Conservation (phyloP, 1,140 invertebrate genomes). For the Lasioglossum albipes region DNA sequence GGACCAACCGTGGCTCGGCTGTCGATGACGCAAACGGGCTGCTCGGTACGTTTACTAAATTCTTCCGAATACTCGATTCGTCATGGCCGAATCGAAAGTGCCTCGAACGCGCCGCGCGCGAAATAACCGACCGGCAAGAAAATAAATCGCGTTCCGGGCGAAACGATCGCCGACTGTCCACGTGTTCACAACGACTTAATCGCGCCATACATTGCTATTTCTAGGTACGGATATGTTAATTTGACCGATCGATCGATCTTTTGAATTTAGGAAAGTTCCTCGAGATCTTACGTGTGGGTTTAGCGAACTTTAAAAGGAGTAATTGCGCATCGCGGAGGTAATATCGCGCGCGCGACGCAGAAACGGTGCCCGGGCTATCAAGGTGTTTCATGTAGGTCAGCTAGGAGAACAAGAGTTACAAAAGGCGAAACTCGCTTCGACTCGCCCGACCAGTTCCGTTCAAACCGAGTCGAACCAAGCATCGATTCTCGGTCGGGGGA, state of each 20-base stretch:
- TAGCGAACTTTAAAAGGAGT: too few species aligned
- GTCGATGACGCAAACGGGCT: constrained; percentile 16
- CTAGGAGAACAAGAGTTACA: constrained; percentile 37
- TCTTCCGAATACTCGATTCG: neutral
- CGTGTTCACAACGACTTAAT: neutral
- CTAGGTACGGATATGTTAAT: too few species aligned
- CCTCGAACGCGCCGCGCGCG: neutral
- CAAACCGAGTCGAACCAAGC: neutral
- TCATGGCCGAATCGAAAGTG: neutral
- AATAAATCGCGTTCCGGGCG: neutral
- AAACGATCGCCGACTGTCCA: neutral
- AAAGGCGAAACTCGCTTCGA: constrained; percentile 37
- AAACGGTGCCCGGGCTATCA: neutral
- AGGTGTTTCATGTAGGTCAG: constrained; percentile 36
- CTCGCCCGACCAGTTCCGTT: constrained; percentile 27
- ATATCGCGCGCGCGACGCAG: neutral
- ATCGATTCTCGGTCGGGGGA: neutral
- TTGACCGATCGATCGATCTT: too few species aligned
- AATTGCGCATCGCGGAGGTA: neutral
- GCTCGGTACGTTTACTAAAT: neutral
- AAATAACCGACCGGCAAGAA: neutral
- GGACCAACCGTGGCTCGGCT: too few species aligned
- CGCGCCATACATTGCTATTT: too few species aligned
- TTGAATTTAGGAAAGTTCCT: too few species aligned
- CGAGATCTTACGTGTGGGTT: too few species aligned